Percentiles rank a stretch among this genome's conserved stretches.
Evolutionary conservation across 2,797 vertebrate species (phyloP).

Genomic region (Erpetoichthys calabaricus): DNA sequence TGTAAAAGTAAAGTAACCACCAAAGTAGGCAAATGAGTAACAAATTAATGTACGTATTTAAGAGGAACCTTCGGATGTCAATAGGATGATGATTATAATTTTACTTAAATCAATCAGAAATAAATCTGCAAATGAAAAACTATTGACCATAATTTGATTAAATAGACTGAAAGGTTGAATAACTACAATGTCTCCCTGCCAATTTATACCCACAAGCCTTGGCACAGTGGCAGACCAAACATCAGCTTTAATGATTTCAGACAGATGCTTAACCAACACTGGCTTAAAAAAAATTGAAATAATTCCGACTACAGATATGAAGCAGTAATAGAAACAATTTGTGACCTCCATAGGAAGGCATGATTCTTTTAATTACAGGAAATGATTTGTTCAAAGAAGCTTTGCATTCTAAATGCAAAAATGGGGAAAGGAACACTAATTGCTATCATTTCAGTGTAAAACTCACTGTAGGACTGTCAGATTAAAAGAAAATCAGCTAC

Average conservation of each 20-base stretch:
- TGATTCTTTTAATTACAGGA: background rate
- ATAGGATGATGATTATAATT: background rate
- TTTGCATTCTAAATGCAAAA: too few relatives aligned
- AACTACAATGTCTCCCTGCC: background rate
- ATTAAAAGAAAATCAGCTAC: too few relatives aligned
- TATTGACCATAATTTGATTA: slow-evolving; percentile 1
- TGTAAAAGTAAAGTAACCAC: too few relatives aligned
- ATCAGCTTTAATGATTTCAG: background rate
- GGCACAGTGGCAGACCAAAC: background rate
- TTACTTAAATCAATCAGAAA: background rate
- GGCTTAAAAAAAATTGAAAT: background rate
- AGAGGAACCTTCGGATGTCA: background rate
- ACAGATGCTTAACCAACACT: background rate
- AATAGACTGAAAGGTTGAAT: slow-evolving; percentile 1
- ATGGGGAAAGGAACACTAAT: too few relatives aligned
- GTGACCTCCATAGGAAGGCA: background rate
- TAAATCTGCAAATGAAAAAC: background rate
- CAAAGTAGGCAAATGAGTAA: too few relatives aligned
- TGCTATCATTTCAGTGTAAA: too few relatives aligned
- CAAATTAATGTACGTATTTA: too few relatives aligned
- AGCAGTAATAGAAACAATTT: background rate
- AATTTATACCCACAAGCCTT: background rate
- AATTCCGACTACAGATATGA: background rate
- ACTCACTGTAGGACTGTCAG: too few relatives aligned
- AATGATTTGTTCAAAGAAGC: background rate